Base-by-base conservation (phyloP, 2,888 invertebrate species). In the Ashinkailepas kermadecensis region DNA sequence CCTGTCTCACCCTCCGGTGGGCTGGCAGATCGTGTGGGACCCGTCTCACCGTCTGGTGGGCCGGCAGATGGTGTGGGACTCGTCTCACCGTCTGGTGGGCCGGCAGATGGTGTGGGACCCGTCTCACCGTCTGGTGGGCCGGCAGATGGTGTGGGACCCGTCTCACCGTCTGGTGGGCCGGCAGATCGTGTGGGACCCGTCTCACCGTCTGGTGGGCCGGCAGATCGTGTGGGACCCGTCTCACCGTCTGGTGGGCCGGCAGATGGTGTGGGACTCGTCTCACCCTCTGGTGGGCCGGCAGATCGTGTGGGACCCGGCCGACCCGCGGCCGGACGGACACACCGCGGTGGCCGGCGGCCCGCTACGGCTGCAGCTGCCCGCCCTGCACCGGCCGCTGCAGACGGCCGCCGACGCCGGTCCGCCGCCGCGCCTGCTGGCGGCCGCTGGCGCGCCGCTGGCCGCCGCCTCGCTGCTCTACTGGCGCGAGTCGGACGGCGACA, bases 381-480 rank as follows among this genome's bases (percentile, higher is more conserved):
- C 65, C 23, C 67, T 65, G 25, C 57, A 70, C 65, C 79, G 54
- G 56, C 78, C 70, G 62, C 70, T 58, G 67, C 56, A 18, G 67
- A 23, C 62, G n/a, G 62, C 11, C 80, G 74, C 74, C 9, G 56
- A 10, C 62, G 64, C 21, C 58, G 82, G 56, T 23, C 78, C 78
- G 57, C n/a, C 80, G 57, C 78, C 56, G 25, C 81, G 58, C 56
- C 62, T 82, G 64, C 39, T 78, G 80, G 39, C 23, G 54, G 58
- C 18, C 78, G 56, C 54, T 74, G 65, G 65, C 78, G 78, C 58
- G 54, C 80, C 13, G 78, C 58, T 39, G 80, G 58, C 59, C 78
- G 81, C 82, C 58, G 65, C 23, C 23, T 81, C 81, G 65, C 78
- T 80, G 80, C 79, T 82, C 54, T 78, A 54, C 82, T 74, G 83